Evolutionary conservation across 92 coral and sea anemone genomes (phyloP).

Genomic region (Parazoanthus swiftii): DNA sequence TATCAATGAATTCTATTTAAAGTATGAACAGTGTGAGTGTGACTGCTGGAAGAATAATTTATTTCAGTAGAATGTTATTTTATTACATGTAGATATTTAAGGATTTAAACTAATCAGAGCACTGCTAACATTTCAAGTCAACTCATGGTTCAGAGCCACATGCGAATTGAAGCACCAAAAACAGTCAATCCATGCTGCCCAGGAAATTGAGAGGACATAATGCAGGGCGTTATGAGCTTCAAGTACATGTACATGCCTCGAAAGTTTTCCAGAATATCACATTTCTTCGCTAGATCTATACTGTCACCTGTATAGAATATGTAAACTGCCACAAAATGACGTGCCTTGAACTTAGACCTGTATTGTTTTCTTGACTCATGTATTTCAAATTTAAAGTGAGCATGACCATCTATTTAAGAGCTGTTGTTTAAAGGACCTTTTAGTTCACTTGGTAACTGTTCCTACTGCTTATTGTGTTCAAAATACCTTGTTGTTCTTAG

Average conservation of each 20-base stretch:
- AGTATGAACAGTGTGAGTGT: conserved; percentile 36
- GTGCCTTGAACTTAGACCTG: not conserved
- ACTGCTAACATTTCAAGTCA: not conserved
- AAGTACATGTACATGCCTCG: not conserved
- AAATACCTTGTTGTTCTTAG: not conserved
- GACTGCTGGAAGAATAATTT: conserved; percentile 15
- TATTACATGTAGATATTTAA: conserved; percentile 35
- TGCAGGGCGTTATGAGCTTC: too few species aligned
- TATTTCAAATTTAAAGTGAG: too few species aligned
- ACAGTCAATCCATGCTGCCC: not conserved
- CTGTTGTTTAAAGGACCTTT: not conserved
- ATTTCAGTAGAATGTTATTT: conserved; percentile 35
- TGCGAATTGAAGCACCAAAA: not conserved
- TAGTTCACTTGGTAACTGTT: too few species aligned
- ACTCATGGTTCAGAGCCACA: not conserved
- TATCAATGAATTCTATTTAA: conserved; percentile 36
- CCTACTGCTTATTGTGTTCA: not conserved
- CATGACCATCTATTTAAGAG: not conserved
- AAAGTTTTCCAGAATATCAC: not conserved
- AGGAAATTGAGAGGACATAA: too few species aligned
- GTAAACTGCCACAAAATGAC: not conserved
- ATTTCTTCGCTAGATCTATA: too few species aligned
- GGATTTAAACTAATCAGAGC: not conserved
- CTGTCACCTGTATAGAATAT: too few species aligned
- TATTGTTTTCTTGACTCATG: not conserved